Base-by-base conservation (phyloP, 2,888 invertebrate genomes). In the Empis livida region DNA sequence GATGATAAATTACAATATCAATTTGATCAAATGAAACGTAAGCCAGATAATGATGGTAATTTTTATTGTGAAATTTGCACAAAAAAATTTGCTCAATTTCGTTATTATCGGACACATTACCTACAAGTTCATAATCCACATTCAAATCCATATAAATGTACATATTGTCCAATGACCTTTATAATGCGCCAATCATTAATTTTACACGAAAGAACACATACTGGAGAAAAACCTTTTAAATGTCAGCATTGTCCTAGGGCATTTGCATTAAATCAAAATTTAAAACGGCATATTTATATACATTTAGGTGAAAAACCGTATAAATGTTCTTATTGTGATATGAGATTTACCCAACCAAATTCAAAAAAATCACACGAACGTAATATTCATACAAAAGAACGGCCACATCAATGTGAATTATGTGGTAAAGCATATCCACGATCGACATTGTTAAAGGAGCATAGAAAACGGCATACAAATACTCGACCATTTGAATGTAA, bases 291-390 rank as follows among this genome's bases (percentile, higher is more conserved):
- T 23, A 38, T 42, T n/a, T n/a, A 41, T 10, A 31, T 31, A 10
- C 48, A 48, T 42, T 43, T 45, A 11, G 38, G 42, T 10, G 48
- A 48, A 15, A 45, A 41, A 23, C 47, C 49, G 9, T 45, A 44
- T 32, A 35, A 49, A 45, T 51, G 51, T 32, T 47, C 49, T 27
- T 31, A 41, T 8, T 51, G 51, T 17, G 51, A 49, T n/a, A 20
- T 14, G 15, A 45, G 42, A 16, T 51, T 44, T 45, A 39, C 47
- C 9, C 43, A 44, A 17, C 35, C 44, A 10, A 45, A 41, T 43
- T 46, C 37, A 45, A 17, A 46, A 11, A 48, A 40, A 9, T 37
- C 40, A 11, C 51, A 51, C 41, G 23, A 27, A 27, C 11, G 17
- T 10, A 45, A 45, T 17, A 44, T 48, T 3, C 51, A 51, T 31